These are phyloP conservation scores for Myathropa florea DNA, from an alignment of 2,888 invertebrate genomes.

Conservation along the genomic window DNA sequence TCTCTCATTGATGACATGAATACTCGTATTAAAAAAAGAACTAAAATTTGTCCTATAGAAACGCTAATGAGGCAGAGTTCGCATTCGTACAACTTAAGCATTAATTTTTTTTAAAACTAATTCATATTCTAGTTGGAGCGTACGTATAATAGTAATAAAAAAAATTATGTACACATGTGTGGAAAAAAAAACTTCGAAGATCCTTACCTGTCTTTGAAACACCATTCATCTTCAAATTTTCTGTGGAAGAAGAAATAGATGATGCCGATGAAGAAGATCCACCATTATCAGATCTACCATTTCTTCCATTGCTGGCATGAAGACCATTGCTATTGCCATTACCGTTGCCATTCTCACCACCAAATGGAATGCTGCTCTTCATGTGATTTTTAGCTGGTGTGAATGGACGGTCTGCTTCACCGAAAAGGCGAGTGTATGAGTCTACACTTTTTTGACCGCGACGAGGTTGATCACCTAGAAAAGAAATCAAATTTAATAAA, in stretches of 20 bases:
- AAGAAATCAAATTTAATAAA: conserved; percentile 18
- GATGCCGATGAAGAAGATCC: conserved; percentile 78
- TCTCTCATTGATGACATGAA: too few relatives aligned
- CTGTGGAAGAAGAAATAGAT: conserved; percentile 79
- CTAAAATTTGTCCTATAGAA: too few relatives aligned
- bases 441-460: conserved; percentile 80
- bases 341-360: conserved; percentile 76
- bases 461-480: conserved; percentile 78
- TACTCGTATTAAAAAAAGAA: too few relatives aligned
- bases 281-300: conserved; percentile 76
- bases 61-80: too few relatives aligned
- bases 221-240: conserved; percentile 78
- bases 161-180: too few relatives aligned
- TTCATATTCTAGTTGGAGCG: too few relatives aligned
- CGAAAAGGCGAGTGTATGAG: conserved; percentile 83
- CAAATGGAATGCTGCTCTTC: conserved; percentile 83
- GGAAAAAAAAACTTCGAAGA: not conserved
- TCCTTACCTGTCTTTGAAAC: conserved; percentile 77
- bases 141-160: too few relatives aligned
- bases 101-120: too few relatives aligned
- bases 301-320: conserved; percentile 72
- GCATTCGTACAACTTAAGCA: too few relatives aligned
- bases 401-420: conserved; percentile 82
- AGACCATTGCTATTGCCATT: conserved; percentile 76
- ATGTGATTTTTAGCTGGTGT: conserved; percentile 82